Evolutionary conservation across 2,797 vertebrate species (phyloP).

Genomic region (Melanotaenia maccullochi): DNA sequence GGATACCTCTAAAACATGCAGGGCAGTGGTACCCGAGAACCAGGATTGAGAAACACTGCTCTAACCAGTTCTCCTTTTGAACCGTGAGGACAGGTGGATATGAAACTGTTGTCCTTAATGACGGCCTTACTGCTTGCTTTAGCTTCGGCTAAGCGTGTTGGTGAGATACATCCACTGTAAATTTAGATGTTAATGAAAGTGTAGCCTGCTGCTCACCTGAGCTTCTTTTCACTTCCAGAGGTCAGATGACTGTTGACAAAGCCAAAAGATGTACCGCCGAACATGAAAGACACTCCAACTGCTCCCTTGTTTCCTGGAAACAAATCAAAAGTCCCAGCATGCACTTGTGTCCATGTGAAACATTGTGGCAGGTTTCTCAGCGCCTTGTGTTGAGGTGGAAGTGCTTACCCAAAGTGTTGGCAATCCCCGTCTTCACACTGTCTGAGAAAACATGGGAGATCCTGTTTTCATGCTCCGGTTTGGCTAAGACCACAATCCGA

Average conservation of each 20-base stretch:
- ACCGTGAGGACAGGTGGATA: no score
- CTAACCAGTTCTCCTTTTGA: no score
- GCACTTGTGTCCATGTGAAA: neutral
- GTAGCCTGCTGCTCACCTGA: conserved; percentile 85
- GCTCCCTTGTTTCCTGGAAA: conserved; percentile 96
- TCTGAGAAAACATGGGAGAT: conserved; percentile 94
- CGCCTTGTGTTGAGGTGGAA: neutral
- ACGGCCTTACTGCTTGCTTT: no score
- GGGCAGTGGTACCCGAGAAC: no score
- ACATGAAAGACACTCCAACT: conserved; percentile 98
- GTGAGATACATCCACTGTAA: no score
- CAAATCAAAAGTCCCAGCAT: conserved; percentile 21
- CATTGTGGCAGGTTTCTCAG: neutral
- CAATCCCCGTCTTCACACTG: conserved; percentile 97
- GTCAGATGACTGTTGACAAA: conserved; percentile 99
- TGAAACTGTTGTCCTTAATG: no score
- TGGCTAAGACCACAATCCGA: conserved; percentile 92
- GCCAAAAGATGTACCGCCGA: conserved; percentile 96
- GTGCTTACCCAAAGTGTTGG: conserved; percentile 92
- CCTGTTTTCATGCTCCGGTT: conserved; percentile 95
- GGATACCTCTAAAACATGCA: no score
- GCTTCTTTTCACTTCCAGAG: conserved; percentile 97
- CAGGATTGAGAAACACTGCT: no score
- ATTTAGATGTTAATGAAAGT: no score
- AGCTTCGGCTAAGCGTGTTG: no score